Conservation (phyloP, 2,888 invertebrate genomes). For the Andrena hattorfiana region DNA sequence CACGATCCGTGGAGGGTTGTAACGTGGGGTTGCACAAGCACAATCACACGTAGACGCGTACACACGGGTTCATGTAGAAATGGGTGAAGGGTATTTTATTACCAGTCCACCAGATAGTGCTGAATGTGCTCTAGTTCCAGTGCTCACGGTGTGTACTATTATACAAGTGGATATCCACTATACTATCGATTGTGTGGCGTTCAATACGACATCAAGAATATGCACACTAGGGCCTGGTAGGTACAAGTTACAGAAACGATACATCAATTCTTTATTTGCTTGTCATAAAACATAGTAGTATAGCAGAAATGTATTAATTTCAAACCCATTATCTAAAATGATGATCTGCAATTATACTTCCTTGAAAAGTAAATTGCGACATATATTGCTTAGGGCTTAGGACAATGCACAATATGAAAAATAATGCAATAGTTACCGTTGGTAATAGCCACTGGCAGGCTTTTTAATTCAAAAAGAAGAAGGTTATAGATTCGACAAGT, state of each 20-base stretch:
- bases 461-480: no score
- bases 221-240: background rate
- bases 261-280: slow-evolving; percentile 1
- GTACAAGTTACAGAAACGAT: background rate
- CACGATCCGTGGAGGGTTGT: slow-evolving; percentile 53
- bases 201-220: slow-evolving; percentile 50
- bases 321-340: background rate
- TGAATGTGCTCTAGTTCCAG: slow-evolving; percentile 60
- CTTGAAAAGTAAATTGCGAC: background rate
- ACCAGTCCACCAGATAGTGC: slow-evolving; percentile 68
- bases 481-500: no score
- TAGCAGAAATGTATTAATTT: background rate
- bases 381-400: no score
- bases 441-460: no score
- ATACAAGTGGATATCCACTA: slow-evolving; percentile 51
- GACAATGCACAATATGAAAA: no score
- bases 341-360: background rate
- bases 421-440: no score
- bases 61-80: slow-evolving; percentile 40
- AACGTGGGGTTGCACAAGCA: slow-evolving; percentile 52
- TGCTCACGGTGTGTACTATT: slow-evolving; percentile 45
- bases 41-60: slow-evolving; percentile 11
- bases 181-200: slow-evolving; percentile 44
- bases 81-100: slow-evolving; percentile 73
- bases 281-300: background rate